These are phyloP conservation scores for Parasteatoda tepidariorum DNA, from an alignment of 1,140 invertebrate genomes.

Conservation along the genomic window DNA sequence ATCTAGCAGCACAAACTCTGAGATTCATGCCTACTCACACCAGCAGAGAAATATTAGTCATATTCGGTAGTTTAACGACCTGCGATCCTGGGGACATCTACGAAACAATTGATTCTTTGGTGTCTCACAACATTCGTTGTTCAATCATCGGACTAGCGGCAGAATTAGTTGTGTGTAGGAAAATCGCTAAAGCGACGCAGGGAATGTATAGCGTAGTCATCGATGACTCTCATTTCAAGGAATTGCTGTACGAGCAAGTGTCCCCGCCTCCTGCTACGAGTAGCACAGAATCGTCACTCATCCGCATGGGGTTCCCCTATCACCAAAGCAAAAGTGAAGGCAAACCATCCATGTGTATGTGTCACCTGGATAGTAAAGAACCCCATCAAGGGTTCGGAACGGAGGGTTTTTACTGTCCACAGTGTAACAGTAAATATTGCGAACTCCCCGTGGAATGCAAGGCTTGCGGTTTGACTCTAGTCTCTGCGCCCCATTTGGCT, in stretches of 20 bases:
- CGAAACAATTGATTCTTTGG: constrained; percentile 82
- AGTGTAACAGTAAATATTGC: constrained; percentile 97
- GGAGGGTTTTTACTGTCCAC: constrained; percentile 93
- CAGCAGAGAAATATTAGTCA: constrained; percentile 77
- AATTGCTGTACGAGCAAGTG: constrained; percentile 79
- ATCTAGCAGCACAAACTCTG: constrained; percentile 86
- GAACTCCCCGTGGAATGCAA: constrained; percentile 96
- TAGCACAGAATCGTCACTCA: constrained; percentile 70
- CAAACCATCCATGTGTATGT: constrained; percentile 71
- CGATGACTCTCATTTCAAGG: constrained; percentile 90
- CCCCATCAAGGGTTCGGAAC: constrained; percentile 71
- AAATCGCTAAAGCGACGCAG: constrained; percentile 84
- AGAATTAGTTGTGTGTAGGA: constrained; percentile 91
- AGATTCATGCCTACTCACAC: constrained; percentile 91
- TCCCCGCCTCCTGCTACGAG: constrained; percentile 84
- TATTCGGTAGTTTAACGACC: constrained; percentile 93
- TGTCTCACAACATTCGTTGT: constrained; percentile 78
- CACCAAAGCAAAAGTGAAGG: constrained; percentile 68
- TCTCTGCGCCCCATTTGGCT: constrained; percentile 96
- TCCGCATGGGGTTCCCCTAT: constrained; percentile 73
- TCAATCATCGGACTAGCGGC: constrained; percentile 95
- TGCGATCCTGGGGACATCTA: constrained; percentile 96
- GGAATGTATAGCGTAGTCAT: constrained; percentile 84
- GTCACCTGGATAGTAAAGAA: constrained; percentile 80
- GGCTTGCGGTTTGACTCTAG: constrained; percentile 93